Evolutionary conservation across 1,140 invertebrate species (phyloP), one percentile per base, ranked within the genome.

Genomic region (Drosophila yakuba): DNA sequence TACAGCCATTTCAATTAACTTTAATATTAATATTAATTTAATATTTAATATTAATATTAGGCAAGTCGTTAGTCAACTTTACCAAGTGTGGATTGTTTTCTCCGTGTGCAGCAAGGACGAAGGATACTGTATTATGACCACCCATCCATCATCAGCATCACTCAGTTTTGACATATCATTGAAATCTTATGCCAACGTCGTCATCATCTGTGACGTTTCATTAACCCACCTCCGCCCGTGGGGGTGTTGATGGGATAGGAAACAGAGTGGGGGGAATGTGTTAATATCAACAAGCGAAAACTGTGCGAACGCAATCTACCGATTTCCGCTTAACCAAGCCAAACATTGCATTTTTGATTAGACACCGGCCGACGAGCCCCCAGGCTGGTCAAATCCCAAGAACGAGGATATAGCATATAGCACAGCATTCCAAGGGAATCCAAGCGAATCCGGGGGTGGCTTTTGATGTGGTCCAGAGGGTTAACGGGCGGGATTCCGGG

Each of bases 261-360:
- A n/a, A 12, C 8, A n/a, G 6, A 35, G 50, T 14, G 61, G 32
- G 50, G 23, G 66, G 45, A 58, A 79, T 67, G 84, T 83, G 84
- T 80, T 80, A 83, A 80, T 80, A 89, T 80, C 80, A 86, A 86
- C 80, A 89, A 78, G 73, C 62, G 74, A 84, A 64, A 76, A 76
- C 73, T 89, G 78, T 86, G 84, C 80, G 72, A 58, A 89, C 84
- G 85, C 80, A 89, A 89, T 89, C 84, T 90, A 90, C 76, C 77
- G 85, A 89, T 89, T 89, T 89, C 84, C 84, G 84, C 84, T 89
- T 89, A 89, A 89, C 84, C 84, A 89, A 89, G 84, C 84, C 84
- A 89, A 89, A 89, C 80, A 89, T 89, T 89, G 84, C 84, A 89
- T 90, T 89, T 89, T 89, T 89, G 84, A 89, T 89, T 89, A 90